A percentile compares a stretch with the other conserved stretches of the same genome.
phyloP scores from a whole-genome alignment of 2,888 invertebrate genomes.

The Pristionchus entomophagus region DNA sequence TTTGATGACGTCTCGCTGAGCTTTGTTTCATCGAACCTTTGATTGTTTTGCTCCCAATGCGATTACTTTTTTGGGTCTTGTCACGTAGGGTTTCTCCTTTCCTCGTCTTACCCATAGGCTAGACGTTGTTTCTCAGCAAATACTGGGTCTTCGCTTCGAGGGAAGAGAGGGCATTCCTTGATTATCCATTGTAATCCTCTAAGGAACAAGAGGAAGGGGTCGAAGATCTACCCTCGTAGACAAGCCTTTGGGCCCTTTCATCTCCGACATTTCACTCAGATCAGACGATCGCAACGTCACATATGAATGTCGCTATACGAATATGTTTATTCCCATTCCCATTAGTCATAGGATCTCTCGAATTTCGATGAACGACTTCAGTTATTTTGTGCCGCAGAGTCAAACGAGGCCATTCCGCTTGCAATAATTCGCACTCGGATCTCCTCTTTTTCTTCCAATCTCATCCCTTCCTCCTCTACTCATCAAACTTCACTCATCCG shows the following conservation, averaged over 20 bases:
- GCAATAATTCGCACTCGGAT: slow-evolving; percentile 11
- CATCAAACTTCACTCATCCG: neutral
- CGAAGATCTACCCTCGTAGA: too few species aligned
- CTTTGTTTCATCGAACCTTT: slow-evolving; percentile 13
- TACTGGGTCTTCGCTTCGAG: neutral
- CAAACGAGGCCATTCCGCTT: neutral
- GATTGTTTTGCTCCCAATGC: neutral
- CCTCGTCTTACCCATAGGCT: neutral
- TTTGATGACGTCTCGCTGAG: neutral
- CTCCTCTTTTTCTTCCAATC: neutral
- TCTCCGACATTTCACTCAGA: too few species aligned
- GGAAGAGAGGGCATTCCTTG: neutral
- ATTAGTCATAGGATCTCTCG: neutral
- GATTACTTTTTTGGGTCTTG: neutral
- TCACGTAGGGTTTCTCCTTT: neutral
- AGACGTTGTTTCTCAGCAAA: slow-evolving; percentile 27
- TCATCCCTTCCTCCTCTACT: neutral
- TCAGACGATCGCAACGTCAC: neutral
- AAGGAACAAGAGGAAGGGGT: neutral
- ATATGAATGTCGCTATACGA: neutral
- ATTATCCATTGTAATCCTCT: slow-evolving; percentile 12
- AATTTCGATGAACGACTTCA: neutral
- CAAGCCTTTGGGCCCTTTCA: too few species aligned
- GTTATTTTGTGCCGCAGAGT: neutral
- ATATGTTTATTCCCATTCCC: neutral